phyloP scores from a whole-genome alignment of 1,140 invertebrate species.

The Mamestra configurata region DNA sequence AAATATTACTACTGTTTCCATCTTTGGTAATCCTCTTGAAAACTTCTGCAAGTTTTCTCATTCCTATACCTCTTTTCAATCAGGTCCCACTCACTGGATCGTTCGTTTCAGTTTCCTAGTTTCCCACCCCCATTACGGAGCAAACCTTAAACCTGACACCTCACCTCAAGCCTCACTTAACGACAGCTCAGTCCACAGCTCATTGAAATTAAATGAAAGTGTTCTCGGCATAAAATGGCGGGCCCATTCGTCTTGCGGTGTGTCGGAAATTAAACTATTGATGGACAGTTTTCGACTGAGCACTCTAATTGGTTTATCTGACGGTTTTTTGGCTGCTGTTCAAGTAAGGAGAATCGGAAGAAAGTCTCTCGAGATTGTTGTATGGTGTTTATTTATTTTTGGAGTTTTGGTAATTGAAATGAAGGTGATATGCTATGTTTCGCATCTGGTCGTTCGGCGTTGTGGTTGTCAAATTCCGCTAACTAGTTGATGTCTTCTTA shows the following conservation, averaged over 20 bases:
- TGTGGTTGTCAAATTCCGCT: too few relatives aligned
- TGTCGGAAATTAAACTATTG: slow-evolving; percentile 50
- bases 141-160: background rate
- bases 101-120: background rate
- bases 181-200: slow-evolving; percentile 4
- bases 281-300: slow-evolving; percentile 26
- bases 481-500: too few relatives aligned
- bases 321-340: slow-evolving; percentile 13
- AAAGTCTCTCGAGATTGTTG: background rate
- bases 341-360: slow-evolving; percentile 9
- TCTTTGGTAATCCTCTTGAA: too few relatives aligned
- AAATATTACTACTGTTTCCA: too few relatives aligned
- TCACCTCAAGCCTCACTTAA: background rate
- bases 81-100: too few relatives aligned
- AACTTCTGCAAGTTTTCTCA: too few relatives aligned
- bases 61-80: too few relatives aligned
- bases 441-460: too few relatives aligned
- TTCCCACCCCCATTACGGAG: background rate
- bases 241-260: slow-evolving; percentile 42
- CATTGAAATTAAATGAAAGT: slow-evolving; percentile 49
- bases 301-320: slow-evolving; percentile 46
- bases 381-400: background rate
- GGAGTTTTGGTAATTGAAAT: background rate
- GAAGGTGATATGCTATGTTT: too few relatives aligned
- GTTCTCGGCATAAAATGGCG: slow-evolving; percentile 16